Conservation (phyloP, 1,140 invertebrate species). For the Centruroides vittatus region DNA sequence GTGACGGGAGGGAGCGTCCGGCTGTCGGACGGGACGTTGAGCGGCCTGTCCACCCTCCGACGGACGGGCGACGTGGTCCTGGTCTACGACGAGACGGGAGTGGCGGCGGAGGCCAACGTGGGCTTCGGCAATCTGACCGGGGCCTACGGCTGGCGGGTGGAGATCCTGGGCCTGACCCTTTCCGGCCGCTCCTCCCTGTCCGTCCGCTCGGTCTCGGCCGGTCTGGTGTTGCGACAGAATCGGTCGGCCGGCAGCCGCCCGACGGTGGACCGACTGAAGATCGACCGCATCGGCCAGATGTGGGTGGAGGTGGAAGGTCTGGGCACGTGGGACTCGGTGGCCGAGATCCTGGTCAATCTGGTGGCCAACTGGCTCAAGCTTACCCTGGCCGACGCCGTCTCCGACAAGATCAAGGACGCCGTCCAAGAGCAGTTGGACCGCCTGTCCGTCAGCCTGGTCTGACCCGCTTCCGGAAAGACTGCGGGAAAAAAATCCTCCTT, state of each 20-base stretch:
- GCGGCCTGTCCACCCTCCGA: slow-evolving; percentile 15
- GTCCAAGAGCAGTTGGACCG: slow-evolving; percentile 16
- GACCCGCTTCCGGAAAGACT: background rate
- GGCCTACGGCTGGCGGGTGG: slow-evolving; percentile 10
- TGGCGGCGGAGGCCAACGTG: slow-evolving; percentile 17
- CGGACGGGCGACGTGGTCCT: slow-evolving; percentile 16
- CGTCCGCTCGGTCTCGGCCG: slow-evolving; percentile 8
- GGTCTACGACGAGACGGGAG: slow-evolving; percentile 12
- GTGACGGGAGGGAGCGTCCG: slow-evolving; percentile 9
- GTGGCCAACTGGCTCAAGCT: slow-evolving; percentile 17
- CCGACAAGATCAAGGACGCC: slow-evolving; percentile 5
- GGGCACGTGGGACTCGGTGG: slow-evolving; percentile 16
- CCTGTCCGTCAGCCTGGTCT: background rate
- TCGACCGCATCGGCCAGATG: slow-evolving; percentile 15
- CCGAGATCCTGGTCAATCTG: slow-evolving; percentile 19
- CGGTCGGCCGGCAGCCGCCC: slow-evolving; percentile 9
- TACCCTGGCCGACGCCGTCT: slow-evolving; percentile 14
- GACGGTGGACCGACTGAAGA: slow-evolving; percentile 7
- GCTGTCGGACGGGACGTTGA: slow-evolving; percentile 10
- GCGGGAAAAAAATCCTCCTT: too few species aligned
- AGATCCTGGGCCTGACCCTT: slow-evolving; percentile 2
- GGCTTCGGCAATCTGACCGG: slow-evolving; percentile 19
- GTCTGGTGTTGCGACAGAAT: slow-evolving; percentile 8
- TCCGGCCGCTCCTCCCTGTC: slow-evolving; percentile 4
- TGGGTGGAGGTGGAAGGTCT: slow-evolving; percentile 20